Evolutionary conservation across 2,113 vertebrate species (phyloP), one percentile per base, ranked within the genome.

Genomic region (Coptodon rendalli): DNA sequence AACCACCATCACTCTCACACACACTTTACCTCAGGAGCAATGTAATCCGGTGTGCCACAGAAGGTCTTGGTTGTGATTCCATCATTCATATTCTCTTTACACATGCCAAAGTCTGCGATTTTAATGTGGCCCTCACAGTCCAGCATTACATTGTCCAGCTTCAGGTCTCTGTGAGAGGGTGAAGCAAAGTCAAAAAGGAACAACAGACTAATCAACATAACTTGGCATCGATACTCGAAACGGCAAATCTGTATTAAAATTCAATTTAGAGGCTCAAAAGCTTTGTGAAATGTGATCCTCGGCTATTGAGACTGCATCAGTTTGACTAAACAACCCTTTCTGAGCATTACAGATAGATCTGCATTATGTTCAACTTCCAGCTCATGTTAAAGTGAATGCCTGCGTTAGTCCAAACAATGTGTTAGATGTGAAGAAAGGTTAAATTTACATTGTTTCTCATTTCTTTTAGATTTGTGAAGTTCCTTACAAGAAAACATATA

Each of bases 91-190:
- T 98, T 97, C 22, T 99, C 99, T 93, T 99, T 99, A 94, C 98
- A 99, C 99, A 99, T 99, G 45, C 99, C 99, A 54, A 99, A 99
- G 92, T 99, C 98, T 8, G 98, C 98, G 2, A 99, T 98, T 96
- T 99, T 99, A 76, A 99, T 99, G 92, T 99, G 99, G n/a, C 99
- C 98, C 95, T 99, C 98, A 0, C 97, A 97, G 90, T 99, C 99
- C 96, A 99, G 89, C 98, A 99, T 99, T 91, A 99, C 98, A 2
- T 99, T 99, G 48, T 99, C 98, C 88, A 99, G 94, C 94, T 99
- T 99, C 94, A 99, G 96, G 93, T 99, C 99, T 94, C 99, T 99
- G 24, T 3, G 84, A 31, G 54, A 53, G 19, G 31, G 9, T 34
- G 17, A 80, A 16, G 45, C n/a, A 48, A 29, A 3, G 12, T 52